Percentiles rank a stretch among this genome's conserved stretches.
Conservation (phyloP, 2,797 vertebrate species). For the Petrocephalus schoutedeni region DNA sequence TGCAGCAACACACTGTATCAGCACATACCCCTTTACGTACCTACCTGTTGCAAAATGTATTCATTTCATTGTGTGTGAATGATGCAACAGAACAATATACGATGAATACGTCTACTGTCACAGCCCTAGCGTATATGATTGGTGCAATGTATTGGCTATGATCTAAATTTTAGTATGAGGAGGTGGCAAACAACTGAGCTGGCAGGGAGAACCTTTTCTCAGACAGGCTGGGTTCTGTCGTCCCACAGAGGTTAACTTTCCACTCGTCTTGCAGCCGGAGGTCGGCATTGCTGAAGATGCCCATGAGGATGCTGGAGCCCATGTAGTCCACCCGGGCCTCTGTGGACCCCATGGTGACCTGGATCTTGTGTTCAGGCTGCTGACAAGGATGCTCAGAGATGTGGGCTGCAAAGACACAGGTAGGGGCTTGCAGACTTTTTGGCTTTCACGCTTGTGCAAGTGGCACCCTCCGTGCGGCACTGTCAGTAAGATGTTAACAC, state of each 20-base stretch:
- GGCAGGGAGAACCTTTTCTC: slow-evolving; percentile 80
- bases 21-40: no score
- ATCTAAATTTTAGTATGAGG: background rate
- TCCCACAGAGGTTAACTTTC: slow-evolving; percentile 88
- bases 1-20: no score
- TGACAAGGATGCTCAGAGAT: slow-evolving; percentile 98
- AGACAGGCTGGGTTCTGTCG: slow-evolving; percentile 77
- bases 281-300: slow-evolving; percentile 95
- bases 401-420: slow-evolving; percentile 66
- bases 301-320: slow-evolving; percentile 98
- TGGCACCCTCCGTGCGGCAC: background rate
- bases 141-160: background rate
- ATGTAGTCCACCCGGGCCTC: slow-evolving; percentile 97
- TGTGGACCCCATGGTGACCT: slow-evolving; percentile 97
- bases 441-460: background rate
- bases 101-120: background rate
- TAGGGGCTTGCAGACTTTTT: background rate
- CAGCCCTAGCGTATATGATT: background rate
- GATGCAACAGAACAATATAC: background rate
- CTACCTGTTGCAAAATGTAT: background rate
- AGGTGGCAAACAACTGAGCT: background rate
- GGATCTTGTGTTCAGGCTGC: slow-evolving; percentile 95
- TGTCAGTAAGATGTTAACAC: background rate
- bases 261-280: slow-evolving; percentile 95
- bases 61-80: background rate